Percentiles rank a stretch among this genome's conserved stretches.
Evolutionary conservation across 2,888 invertebrate species (phyloP).

Genomic region (Ptychoptera albimana): DNA sequence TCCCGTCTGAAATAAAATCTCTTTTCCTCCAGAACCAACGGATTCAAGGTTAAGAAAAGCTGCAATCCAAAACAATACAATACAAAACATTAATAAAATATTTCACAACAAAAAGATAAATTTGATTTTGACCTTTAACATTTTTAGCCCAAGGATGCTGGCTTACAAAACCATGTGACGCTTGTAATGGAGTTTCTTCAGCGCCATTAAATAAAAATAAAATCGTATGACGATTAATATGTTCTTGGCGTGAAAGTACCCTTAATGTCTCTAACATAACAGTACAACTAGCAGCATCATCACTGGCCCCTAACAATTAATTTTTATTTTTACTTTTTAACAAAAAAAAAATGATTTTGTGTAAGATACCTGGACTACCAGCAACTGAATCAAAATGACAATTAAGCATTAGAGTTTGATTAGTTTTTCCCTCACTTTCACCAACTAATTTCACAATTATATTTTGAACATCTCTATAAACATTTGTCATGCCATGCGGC

Average conservation of each 20-base stretch:
- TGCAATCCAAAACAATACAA: conserved; percentile 8
- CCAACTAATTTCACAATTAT: conserved; percentile 58
- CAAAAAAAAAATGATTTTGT: not conserved
- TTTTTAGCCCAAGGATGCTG: conserved; percentile 68
- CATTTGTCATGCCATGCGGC: conserved; percentile 63
- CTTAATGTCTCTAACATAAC: conserved; percentile 51
- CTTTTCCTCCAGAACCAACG: conserved; percentile 76
- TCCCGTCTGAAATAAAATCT: conserved; percentile 75
- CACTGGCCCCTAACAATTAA: conserved; percentile 20
- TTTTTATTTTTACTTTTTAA: not conserved
- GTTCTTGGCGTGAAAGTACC: conserved; percentile 32
- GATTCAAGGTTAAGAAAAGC: conserved; percentile 80
- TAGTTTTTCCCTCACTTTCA: conserved; percentile 23
- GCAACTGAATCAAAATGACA: conserved; percentile 85
- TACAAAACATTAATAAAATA: conserved; percentile 11
- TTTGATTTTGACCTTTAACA: conserved; percentile 33
- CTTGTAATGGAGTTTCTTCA: conserved; percentile 49
- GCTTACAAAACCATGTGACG: conserved; percentile 82
- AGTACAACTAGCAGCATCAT: conserved; percentile 33
- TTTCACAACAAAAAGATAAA: conserved; percentile 29
- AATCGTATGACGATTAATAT: conserved; percentile 37
- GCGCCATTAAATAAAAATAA: conserved; percentile 61
- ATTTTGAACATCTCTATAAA: conserved; percentile 69
- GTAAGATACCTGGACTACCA: conserved; percentile 57
- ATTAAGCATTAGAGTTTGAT: conserved; percentile 59